These are phyloP conservation scores for Acrossocheilus wenchowensis DNA, from an alignment of 2,797 vertebrate species.

Conservation along the genomic window DNA sequence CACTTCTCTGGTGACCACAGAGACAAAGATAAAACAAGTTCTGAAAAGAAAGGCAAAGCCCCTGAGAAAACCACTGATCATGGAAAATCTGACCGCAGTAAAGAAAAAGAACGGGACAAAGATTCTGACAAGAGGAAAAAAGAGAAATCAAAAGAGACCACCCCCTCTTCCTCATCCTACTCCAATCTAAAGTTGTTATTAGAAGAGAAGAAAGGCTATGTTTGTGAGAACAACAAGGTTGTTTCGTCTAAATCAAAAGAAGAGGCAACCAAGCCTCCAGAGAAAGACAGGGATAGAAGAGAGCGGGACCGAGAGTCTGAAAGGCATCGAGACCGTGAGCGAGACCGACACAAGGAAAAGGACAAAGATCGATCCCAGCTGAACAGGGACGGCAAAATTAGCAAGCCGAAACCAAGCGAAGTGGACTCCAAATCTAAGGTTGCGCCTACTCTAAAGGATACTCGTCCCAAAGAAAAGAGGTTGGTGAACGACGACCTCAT, in stretches of 20 bases:
- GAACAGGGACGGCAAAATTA: conserved; percentile 69
- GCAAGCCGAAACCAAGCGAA: conserved; percentile 81
- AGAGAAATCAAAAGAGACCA: conserved; percentile 87
- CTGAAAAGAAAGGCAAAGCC: conserved; percentile 88
- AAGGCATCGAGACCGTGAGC: conserved; percentile 83
- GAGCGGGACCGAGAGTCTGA: conserved; percentile 86
- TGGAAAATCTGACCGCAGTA: conserved; percentile 85
- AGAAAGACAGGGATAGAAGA: conserved; percentile 88
- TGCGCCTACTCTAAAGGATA: conserved; percentile 81
- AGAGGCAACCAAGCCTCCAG: conserved; percentile 85
- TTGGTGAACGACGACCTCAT: conserved; percentile 97
- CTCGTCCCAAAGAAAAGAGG: conserved; percentile 93
- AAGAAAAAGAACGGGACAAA: conserved; percentile 82
- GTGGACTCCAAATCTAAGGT: conserved; percentile 85
- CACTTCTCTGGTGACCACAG: conserved; percentile 82
- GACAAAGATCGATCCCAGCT: conserved; percentile 89
- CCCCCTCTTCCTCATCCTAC: conserved; percentile 72
- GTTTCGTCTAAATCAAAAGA: conserved; percentile 87
- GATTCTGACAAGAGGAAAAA: conserved; percentile 88
- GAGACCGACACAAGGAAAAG: conserved; percentile 82
- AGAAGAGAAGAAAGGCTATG: conserved; percentile 87
- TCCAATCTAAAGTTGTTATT: conserved; percentile 84
- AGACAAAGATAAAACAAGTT: conserved; percentile 83
- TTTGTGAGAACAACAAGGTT: conserved; percentile 81
- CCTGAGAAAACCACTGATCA: conserved; percentile 86